Conservation (phyloP, 92 coral and sea anemone species). For the Porites lobata region DNA sequence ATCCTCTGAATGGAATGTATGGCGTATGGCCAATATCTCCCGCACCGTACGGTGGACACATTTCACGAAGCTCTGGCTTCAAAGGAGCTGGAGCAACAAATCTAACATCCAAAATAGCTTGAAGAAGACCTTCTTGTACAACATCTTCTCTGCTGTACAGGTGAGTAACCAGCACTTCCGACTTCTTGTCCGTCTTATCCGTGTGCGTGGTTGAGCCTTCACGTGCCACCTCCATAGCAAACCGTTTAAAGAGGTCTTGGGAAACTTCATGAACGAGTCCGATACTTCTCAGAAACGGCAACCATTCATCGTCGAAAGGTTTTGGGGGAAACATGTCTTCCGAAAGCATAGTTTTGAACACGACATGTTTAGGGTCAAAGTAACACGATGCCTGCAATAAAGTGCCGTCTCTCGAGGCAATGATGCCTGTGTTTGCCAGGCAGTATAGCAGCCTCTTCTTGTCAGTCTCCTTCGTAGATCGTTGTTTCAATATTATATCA, state of each 20-base stretch:
- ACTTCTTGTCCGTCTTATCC: no score
- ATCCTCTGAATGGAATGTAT: no score
- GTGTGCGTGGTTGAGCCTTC: slow-evolving; percentile 26
- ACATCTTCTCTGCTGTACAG: no score
- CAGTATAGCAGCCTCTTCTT: slow-evolving; percentile 1
- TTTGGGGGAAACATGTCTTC: slow-evolving; percentile 59
- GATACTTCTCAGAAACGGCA: slow-evolving; percentile 46
- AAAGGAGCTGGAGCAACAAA: no score
- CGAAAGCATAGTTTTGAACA: slow-evolving; percentile 64
- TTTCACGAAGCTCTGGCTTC: no score
- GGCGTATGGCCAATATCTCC: no score
- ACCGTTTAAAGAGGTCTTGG: slow-evolving; percentile 6
- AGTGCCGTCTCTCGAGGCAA: slow-evolving; percentile 51
- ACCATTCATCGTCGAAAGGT: slow-evolving; percentile 70
- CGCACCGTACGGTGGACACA: no score
- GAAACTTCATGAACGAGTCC: slow-evolving; percentile 25
- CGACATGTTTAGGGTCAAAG: slow-evolving; percentile 62
- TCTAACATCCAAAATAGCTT: no score
- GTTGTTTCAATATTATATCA: background rate
- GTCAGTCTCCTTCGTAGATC: background rate
- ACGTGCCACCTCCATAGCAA: slow-evolving; percentile 67
- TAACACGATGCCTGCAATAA: slow-evolving; percentile 54
- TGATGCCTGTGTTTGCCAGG: slow-evolving; percentile 41
- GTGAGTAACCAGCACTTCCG: no score
- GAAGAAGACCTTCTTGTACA: no score